Percentiles rank a stretch among this genome's conserved stretches.
These are phyloP conservation scores for Ictalurus furcatus DNA, from an alignment of 2,113 vertebrate species.

Conservation along the genomic window DNA sequence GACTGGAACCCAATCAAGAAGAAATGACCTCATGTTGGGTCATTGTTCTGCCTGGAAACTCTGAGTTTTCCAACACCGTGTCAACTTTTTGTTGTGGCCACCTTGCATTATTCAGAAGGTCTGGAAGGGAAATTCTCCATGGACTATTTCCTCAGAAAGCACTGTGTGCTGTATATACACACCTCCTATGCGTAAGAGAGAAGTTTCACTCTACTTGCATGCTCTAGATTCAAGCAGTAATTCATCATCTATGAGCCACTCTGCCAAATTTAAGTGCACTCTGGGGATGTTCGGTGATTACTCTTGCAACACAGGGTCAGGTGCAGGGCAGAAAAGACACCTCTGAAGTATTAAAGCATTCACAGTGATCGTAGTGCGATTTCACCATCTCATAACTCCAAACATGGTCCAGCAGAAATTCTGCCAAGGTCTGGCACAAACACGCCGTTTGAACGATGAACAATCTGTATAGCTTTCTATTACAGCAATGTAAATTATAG, in stretches of 20 bases:
- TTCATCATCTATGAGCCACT: constrained; percentile 37
- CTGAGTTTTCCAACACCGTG: constrained; percentile 7
- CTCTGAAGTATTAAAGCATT: constrained; percentile 15
- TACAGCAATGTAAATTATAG: background rate
- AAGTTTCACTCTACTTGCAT: background rate
- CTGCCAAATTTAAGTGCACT: constrained; percentile 17
- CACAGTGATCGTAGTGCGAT: background rate
- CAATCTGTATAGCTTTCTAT: background rate
- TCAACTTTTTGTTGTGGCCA: background rate
- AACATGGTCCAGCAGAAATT: background rate
- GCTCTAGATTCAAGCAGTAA: background rate
- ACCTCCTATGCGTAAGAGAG: constrained; percentile 9
- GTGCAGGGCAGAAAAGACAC: constrained; percentile 29
- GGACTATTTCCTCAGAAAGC: background rate
- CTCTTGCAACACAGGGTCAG: constrained; percentile 28
- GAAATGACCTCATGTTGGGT: constrained; percentile 53
- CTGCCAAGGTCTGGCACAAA: background rate
- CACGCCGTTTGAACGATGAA: background rate
- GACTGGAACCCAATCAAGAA: constrained; percentile 38
- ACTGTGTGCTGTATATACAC: constrained; percentile 16
- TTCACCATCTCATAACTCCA: background rate
- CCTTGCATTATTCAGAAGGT: constrained; percentile 40
- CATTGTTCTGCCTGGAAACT: constrained; percentile 45
- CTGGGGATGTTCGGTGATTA: constrained; percentile 25
- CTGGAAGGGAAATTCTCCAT: constrained; percentile 16